Base-by-base conservation (phyloP, 2,113 vertebrate species). In the Dolichallabes microphthalmus region DNA sequence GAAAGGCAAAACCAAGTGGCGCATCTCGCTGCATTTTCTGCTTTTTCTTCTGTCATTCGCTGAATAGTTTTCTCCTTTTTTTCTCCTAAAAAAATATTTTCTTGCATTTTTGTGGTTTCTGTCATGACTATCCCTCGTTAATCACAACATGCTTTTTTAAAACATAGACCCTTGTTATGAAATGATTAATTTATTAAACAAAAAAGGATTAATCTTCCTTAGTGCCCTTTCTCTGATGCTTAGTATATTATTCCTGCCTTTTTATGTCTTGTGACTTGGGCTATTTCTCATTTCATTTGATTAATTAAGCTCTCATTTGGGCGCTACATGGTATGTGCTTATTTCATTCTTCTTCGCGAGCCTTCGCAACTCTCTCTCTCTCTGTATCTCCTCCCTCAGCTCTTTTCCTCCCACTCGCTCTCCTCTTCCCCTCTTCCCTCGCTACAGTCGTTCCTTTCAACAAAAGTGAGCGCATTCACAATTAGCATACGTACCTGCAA, bases 401-500 rank as follows among this genome's bases (percentile, higher is more conserved):
- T 53, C 74, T 82, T 53, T 87, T 88, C 84, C 88, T 87, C 80
- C 87, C 85, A 87, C 89, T 84, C 84, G 60, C 74, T 83, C 86
- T 86, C 86, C 79, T 84, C 86, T 60, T 75, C 57, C 14, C 64
- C 60, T 79, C 50, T 87, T 86, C 87, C 85, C 58, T 88, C 83
- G 86, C 80, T 86, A 63, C 73, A 45, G 78, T 88, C 60, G 19
- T 91, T 88, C 86, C 27, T 91, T 85, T 66, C 87, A 87, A 90
- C 86, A 94, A 88, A 89, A 90, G 89, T 91, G 88, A 89, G 86
- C 89, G 86, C 83, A 74, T 93, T 94, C 91, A 92, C 93, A 93
- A 93, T 93, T 94, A 93, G 87, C 87, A 89, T 91, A 89, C 91
- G 91, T 92, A 93, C 92, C 92, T 93, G 93, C 93, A 93, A 94